These are phyloP conservation scores for Acanthurus leucopareius DNA, from an alignment of 2,797 vertebrate species.

Conservation along the genomic window DNA sequence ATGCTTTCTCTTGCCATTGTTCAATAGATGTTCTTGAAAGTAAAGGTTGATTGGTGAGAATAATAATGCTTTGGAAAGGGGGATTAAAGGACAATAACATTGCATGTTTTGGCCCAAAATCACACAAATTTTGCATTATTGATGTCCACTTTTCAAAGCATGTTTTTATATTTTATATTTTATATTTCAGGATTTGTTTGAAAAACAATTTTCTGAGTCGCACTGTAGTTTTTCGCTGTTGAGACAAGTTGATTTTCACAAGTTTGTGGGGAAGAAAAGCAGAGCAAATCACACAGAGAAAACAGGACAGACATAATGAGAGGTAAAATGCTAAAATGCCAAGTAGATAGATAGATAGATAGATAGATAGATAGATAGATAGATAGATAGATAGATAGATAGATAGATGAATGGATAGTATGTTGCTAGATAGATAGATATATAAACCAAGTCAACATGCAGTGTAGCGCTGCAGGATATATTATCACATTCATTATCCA, in stretches of 20 bases:
- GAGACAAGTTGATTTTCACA: conserved; percentile 2
- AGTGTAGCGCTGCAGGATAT: not conserved
- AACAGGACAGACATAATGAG: not conserved
- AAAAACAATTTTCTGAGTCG: no score
- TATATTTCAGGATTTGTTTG: no score
- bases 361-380: conserved; percentile 23
- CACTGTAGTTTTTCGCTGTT: not conserved
- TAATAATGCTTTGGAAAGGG: conserved; percentile 54
- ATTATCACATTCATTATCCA: conserved; percentile 58
- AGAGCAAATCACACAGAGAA: not conserved
- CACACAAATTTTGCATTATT: not conserved
- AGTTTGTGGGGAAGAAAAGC: not conserved
- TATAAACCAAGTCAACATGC: conserved; percentile 22
- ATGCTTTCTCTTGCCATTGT: conserved; percentile 71
- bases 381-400: no score
- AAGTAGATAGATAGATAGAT: conserved; percentile 3
- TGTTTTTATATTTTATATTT: not conserved
- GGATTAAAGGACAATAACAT: conserved; percentile 55
- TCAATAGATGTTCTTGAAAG: conserved; percentile 74
- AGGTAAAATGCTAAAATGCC: no score
- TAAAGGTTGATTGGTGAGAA: conserved; percentile 74
- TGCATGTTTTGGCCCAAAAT: conserved; percentile 28
- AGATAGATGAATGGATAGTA: no score
- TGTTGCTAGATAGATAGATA: conserved; percentile 4
- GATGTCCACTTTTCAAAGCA: conserved; percentile 6